Conservation (phyloP, 2,113 vertebrate species). For the Muntiacus muntjak region DNA sequence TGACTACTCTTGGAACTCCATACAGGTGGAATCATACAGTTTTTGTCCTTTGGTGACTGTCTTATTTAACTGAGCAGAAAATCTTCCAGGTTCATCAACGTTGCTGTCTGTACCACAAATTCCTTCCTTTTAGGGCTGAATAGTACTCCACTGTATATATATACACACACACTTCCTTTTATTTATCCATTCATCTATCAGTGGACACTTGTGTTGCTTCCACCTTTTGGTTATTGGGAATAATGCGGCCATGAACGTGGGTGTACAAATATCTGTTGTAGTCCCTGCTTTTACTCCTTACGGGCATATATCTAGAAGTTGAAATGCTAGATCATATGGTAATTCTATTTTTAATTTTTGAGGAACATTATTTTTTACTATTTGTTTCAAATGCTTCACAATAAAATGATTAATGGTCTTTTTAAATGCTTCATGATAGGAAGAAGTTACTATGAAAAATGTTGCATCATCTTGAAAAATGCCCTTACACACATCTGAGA, state of each 20-base stretch:
- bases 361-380: neutral
- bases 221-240: neutral
- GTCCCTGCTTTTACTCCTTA: neutral
- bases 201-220: neutral
- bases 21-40: neutral
- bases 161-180: fast-evolving
- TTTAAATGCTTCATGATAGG: neutral
- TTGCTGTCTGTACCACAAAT: neutral
- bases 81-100: neutral
- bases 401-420: neutral
- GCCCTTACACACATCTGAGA: neutral
- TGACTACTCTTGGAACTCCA: neutral
- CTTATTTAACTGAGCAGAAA: neutral
- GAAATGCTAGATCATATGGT: neutral
- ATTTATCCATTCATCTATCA: neutral
- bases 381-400: neutral
- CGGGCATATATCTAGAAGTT: neutral
- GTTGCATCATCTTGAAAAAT: neutral
- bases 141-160: neutral
- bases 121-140: neutral
- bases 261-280: neutral
- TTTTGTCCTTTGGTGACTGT: neutral
- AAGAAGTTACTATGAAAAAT: neutral
- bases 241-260: neutral
- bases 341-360: neutral